Percentiles rank a stretch among this genome's conserved stretches.
phyloP scores from a whole-genome alignment of 2,888 invertebrate species.

The Rhagonycha fulva region DNA sequence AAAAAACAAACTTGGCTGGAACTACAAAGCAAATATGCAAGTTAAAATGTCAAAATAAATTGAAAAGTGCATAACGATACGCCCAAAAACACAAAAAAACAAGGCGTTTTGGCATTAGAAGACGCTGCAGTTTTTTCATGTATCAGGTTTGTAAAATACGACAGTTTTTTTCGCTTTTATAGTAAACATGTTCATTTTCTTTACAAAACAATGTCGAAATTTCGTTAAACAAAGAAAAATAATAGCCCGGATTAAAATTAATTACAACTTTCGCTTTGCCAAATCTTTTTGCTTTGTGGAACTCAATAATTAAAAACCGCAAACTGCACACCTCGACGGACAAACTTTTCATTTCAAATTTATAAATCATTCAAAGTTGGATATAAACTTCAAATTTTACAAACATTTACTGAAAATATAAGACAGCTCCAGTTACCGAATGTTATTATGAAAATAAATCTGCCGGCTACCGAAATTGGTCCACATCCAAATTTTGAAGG shows the following conservation, averaged over 20 bases:
- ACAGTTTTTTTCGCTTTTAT: not conserved
- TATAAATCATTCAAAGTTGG: not conserved
- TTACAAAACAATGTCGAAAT: constrained; percentile 3
- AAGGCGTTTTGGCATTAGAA: not conserved
- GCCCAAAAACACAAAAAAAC: constrained; percentile 2
- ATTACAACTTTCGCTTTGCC: not conserved
- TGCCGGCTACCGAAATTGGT: constrained; percentile 12
- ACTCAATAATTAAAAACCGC: not conserved
- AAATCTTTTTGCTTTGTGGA: not conserved
- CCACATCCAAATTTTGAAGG: constrained; percentile 15
- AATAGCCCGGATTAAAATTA: not conserved
- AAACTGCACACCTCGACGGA: not conserved
- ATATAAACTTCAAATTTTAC: not conserved
- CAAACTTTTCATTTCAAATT: not conserved
- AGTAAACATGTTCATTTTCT: not conserved
- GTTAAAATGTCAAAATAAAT: constrained; percentile 12
- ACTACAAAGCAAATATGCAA: constrained; percentile 17
- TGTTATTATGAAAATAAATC: constrained; percentile 19
- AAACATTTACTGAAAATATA: constrained; percentile 7
- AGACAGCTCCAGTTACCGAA: constrained; percentile 11
- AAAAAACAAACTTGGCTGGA: constrained; percentile 7
- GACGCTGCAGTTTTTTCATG: not conserved
- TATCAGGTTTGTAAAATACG: not conserved
- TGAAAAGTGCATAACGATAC: constrained; percentile 5
- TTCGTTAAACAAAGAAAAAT: constrained; percentile 4